Evolutionary conservation across 2,113 vertebrate genomes (phyloP), one percentile per base, ranked within the genome.

Genomic region (Microcebus lehilahytsara): DNA sequence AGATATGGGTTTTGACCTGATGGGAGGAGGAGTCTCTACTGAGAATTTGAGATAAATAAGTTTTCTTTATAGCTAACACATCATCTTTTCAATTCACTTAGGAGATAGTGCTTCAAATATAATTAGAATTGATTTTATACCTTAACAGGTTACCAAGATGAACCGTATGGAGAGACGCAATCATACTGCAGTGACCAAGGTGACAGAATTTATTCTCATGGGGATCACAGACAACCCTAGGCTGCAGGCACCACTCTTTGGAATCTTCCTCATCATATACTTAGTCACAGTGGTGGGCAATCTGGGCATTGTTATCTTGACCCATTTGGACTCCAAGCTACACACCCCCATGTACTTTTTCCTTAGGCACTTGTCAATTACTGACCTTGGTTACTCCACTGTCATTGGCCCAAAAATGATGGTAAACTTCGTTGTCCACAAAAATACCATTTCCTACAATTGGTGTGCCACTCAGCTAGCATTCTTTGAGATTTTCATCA

Each of bases 301-400:
- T 0, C 0, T 30, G 1, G 97, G 96, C 13, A 97, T 98, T 22
- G 51, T 98, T 9, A 0, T 95, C 17, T 9, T 98, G 91, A 98
- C 98, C 49, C 30, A 6, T 64, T 49, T 84, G n/a, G 91, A 97
- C 25, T 79, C 96, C 6, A 97, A 60, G 9, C 87, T 98, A 9
- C 97, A 98, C 23, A 98, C 85, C 0, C 98, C 98, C 3, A 98
- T 98, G 98, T 98, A 98, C 53, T 98, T 98, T 95, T 98, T 98
- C 81, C 98, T 98, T 34, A 96, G 97, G 89, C 98, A 98, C 75
- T 86, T 98, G 72, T 97, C 98, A 3, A 1, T 98, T 42, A 96
- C 98, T 0, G 98, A 98, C 75, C 97, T 98, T 64, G 98, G 98
- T 89, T 98, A 98, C 27, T 98, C 98, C 17, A 98, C 98, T 32